Percentiles rank a stretch among this genome's conserved stretches.
These are phyloP conservation scores for Labeo rohita DNA, from an alignment of 2,113 vertebrate species.

Conservation along the genomic window DNA sequence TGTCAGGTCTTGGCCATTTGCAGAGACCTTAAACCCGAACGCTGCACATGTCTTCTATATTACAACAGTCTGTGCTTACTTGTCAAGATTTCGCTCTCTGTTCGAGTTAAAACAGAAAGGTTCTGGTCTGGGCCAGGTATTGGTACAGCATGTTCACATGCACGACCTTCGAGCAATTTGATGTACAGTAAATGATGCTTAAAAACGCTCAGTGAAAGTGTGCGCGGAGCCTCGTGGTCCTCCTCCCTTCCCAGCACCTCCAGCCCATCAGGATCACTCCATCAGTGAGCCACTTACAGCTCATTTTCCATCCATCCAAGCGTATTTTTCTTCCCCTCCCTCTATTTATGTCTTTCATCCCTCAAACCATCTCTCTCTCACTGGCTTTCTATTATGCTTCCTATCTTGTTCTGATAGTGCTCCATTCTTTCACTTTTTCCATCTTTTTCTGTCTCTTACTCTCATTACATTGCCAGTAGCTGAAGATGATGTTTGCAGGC, in stretches of 20 bases:
- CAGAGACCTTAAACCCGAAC: not conserved
- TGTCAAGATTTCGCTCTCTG: not conserved
- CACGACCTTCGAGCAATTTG: not conserved
- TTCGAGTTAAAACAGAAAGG: conserved; percentile 5
- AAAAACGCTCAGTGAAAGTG: not conserved
- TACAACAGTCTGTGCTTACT: not conserved
- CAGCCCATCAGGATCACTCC: conserved; percentile 19
- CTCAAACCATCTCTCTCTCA: conserved; percentile 33
- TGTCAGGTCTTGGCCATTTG: conserved; percentile 13
- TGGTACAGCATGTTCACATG: not conserved
- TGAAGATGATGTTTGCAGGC: conserved; percentile 42
- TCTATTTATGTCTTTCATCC: conserved; percentile 34
- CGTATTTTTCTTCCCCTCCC: conserved; percentile 18
- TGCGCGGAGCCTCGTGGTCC: not conserved
- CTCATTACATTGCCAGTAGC: conserved; percentile 31
- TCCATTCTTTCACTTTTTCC: conserved; percentile 21
- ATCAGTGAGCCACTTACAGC: conserved; percentile 36
- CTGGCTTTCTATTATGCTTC: not conserved
- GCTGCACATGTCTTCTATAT: conserved; percentile 9
- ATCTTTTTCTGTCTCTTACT: conserved; percentile 25
- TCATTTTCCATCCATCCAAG: conserved; percentile 33
- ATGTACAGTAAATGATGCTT: conserved; percentile 17
- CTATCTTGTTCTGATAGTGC: not conserved
- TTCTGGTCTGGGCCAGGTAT: not conserved
- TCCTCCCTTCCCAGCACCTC: not conserved